Evolutionary conservation across 2,888 invertebrate genomes (phyloP).

Genomic region (Agriopis marginaria): DNA sequence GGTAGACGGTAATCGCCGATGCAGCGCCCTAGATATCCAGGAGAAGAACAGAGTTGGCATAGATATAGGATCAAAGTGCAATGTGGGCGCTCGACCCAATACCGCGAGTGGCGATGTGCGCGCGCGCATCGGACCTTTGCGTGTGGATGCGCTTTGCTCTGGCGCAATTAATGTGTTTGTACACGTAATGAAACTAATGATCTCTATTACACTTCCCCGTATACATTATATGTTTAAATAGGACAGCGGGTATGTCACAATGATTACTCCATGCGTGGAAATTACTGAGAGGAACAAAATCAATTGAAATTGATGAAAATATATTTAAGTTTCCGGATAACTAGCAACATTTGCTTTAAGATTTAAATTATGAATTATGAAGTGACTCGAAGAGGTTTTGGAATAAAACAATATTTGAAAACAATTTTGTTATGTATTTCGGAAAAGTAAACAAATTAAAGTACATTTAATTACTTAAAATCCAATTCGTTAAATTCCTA

Average conservation of each 20-base stretch:
- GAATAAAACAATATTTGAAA: constrained; percentile 77
- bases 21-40: constrained; percentile 79
- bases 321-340: not conserved
- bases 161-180: constrained; percentile 64
- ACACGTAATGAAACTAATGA: constrained; percentile 59
- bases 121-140: constrained; percentile 76
- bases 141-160: constrained; percentile 56
- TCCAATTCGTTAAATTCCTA: constrained; percentile 69
- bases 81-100: constrained; percentile 84
- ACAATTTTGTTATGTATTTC: constrained; percentile 72
- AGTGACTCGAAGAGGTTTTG: constrained; percentile 51
- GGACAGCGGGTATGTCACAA: constrained; percentile 18
- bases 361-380: constrained; percentile 14
- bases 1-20: constrained; percentile 58
- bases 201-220: constrained; percentile 56
- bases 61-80: constrained; percentile 84
- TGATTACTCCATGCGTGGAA: constrained; percentile 12
- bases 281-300: constrained; percentile 1
- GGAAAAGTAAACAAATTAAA: constrained; percentile 60
- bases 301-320: not conserved
- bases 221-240: constrained; percentile 35
- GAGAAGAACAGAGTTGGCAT: constrained; percentile 84
- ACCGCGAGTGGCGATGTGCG: constrained; percentile 73
- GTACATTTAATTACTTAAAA: constrained; percentile 58
- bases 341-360: not conserved